Evolutionary conservation across 2,113 vertebrate species (phyloP).

Genomic region (Catharus minimus): DNA sequence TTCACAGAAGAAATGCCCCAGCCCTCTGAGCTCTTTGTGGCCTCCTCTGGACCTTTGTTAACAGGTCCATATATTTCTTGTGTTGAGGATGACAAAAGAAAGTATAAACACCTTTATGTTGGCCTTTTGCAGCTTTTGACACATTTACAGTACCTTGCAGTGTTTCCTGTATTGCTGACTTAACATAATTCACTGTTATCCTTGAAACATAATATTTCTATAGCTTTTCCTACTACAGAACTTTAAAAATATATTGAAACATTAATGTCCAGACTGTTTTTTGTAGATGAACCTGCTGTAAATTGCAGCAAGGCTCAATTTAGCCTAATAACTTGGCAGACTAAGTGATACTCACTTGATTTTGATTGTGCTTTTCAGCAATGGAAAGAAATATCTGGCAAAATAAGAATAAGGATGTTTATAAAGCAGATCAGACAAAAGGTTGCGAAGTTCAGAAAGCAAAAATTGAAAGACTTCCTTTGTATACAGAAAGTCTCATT

Average conservation of each 20-base stretch:
- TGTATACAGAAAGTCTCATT: fast-evolving
- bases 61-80: too few species aligned
- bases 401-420: background rate
- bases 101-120: background rate
- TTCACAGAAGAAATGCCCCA: background rate
- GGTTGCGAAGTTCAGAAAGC: background rate
- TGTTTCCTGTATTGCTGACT: background rate
- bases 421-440: background rate
- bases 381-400: background rate
- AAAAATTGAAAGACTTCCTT: background rate
- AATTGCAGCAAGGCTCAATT: background rate
- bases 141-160: background rate
- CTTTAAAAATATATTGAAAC: background rate
- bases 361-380: background rate
- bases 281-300: background rate
- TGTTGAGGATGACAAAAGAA: background rate
- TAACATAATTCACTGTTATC: background rate
- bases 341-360: background rate
- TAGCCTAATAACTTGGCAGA: background rate
- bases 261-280: fast-evolving
- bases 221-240: background rate
- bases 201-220: background rate
- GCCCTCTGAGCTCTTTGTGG: background rate
- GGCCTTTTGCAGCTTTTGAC: background rate
- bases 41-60: background rate